These are phyloP conservation scores for Eulacestoma nigropectus DNA, from an alignment of 2,113 vertebrate species.

Conservation along the genomic window DNA sequence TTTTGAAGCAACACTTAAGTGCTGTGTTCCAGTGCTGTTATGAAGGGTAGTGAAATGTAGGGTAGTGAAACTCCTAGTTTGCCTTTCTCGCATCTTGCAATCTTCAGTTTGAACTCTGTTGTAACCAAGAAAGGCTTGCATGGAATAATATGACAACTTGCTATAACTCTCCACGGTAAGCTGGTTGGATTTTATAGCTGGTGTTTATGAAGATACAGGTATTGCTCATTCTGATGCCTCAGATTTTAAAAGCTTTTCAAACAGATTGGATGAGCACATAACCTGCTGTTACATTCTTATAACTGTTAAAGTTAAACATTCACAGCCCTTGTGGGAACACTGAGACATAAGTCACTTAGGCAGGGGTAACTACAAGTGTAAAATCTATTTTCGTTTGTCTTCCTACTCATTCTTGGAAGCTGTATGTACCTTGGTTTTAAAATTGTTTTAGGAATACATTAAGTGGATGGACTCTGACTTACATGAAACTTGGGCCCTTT, in stretches of 20 bases:
- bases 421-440: background rate
- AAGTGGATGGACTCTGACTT: background rate
- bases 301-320: constrained; percentile 26
- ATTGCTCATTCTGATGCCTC: constrained; percentile 45
- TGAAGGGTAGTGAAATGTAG: no score
- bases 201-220: constrained; percentile 32
- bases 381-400: constrained; percentile 30
- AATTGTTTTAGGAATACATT: background rate
- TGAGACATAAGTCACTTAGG: background rate
- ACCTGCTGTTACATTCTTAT: constrained; percentile 22
- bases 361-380: constrained; percentile 20
- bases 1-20: background rate
- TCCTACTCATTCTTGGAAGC: constrained; percentile 2
- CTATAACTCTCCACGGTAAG: background rate
- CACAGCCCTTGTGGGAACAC: constrained; percentile 24
- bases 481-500: background rate
- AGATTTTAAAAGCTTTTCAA: constrained; percentile 32
- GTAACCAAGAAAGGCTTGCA: background rate
- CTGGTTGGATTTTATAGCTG: constrained; percentile 1
- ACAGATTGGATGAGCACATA: constrained; percentile 45
- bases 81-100: background rate
- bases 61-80: background rate
- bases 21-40: background rate
- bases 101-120: background rate
- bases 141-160: background rate